A percentile compares a stretch with the other conserved stretches of the same genome.
Conservation (phyloP, 2,888 invertebrate species). For the Drosophila bunnanda region DNA sequence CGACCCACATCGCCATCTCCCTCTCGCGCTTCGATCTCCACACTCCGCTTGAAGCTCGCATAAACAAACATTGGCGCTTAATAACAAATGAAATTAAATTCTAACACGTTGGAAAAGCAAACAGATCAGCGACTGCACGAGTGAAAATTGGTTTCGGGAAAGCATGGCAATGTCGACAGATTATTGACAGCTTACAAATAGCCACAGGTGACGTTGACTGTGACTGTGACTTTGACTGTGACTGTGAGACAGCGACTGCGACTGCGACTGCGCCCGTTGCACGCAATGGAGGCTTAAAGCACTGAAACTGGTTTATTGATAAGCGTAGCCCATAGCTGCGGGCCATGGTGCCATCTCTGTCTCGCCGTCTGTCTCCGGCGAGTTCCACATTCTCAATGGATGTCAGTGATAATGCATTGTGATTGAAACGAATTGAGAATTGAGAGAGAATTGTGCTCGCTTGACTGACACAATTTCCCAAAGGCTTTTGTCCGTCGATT, state of each 20-base stretch:
- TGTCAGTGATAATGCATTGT: conserved; percentile 63
- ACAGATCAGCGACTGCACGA: conserved; percentile 44
- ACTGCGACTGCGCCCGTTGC: conserved; percentile 27
- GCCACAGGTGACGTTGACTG: conserved; percentile 32
- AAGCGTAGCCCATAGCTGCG: conserved; percentile 48
- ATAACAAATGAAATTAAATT: conserved; percentile 71
- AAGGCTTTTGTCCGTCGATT: conserved; percentile 60
- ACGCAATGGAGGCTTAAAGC: conserved; percentile 32
- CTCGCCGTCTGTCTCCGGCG: conserved; percentile 13
- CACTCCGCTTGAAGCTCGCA: conserved; percentile 32
- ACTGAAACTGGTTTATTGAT: conserved; percentile 52
- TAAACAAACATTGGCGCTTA: conserved; percentile 54
- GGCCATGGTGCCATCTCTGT: conserved; percentile 14
- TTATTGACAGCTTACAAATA: conserved; percentile 69
- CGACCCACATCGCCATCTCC: conserved; percentile 73
- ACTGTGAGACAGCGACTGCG: background rate
- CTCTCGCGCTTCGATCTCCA: conserved; percentile 21
- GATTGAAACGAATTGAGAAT: conserved; percentile 62
- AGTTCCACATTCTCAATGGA: conserved; percentile 65
- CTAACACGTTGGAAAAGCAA: conserved; percentile 45
- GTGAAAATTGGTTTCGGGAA: conserved; percentile 67
- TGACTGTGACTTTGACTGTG: conserved; percentile 20
- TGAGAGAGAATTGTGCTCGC: conserved; percentile 41
- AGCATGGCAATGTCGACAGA: conserved; percentile 63
- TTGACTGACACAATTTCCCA: conserved; percentile 67